Evolutionary conservation across 2,888 invertebrate species (phyloP).

Genomic region (Morpho deidamia): DNA sequence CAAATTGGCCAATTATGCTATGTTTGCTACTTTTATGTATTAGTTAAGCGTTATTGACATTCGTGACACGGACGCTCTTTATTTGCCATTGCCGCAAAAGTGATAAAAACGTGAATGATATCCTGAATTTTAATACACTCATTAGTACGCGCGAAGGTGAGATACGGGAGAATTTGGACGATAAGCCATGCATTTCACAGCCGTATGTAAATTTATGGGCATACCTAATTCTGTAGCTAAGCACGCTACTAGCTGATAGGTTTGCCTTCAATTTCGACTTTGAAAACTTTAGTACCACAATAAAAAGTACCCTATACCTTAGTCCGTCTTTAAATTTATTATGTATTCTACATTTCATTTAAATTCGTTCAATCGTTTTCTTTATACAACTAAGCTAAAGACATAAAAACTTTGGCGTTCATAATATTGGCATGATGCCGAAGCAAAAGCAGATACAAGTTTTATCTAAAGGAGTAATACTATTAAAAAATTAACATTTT

Average conservation of each 20-base stretch:
- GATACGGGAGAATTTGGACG: constrained; percentile 42
- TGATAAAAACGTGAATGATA: constrained; percentile 36
- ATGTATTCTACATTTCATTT: too few relatives aligned
- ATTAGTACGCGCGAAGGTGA: constrained; percentile 43
- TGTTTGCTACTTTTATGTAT: constrained; percentile 15
- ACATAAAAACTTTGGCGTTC: too few relatives aligned
- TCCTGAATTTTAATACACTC: constrained; percentile 36
- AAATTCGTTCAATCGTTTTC: too few relatives aligned
- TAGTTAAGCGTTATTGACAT: constrained; percentile 35
- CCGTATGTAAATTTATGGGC: constrained; percentile 1
- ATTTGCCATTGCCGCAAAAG: constrained; percentile 39
- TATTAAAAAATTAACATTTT: too few relatives aligned
- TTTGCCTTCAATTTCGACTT: too few relatives aligned
- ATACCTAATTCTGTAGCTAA: background rate
- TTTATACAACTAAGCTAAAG: too few relatives aligned
- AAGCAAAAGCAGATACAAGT: too few relatives aligned
- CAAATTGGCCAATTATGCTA: constrained; percentile 21
- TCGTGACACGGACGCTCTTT: constrained; percentile 32
- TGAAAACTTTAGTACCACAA: too few relatives aligned
- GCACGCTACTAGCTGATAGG: background rate
- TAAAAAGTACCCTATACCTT: too few relatives aligned
- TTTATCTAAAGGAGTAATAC: too few relatives aligned
- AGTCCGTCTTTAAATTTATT: too few relatives aligned
- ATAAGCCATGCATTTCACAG: constrained; percentile 3
- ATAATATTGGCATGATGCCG: too few relatives aligned